A percentile compares a stretch with the other conserved stretches of the same genome.
Evolutionary conservation across 2,113 vertebrate genomes (phyloP).

Genomic region (Dolichallabes microphthalmus): DNA sequence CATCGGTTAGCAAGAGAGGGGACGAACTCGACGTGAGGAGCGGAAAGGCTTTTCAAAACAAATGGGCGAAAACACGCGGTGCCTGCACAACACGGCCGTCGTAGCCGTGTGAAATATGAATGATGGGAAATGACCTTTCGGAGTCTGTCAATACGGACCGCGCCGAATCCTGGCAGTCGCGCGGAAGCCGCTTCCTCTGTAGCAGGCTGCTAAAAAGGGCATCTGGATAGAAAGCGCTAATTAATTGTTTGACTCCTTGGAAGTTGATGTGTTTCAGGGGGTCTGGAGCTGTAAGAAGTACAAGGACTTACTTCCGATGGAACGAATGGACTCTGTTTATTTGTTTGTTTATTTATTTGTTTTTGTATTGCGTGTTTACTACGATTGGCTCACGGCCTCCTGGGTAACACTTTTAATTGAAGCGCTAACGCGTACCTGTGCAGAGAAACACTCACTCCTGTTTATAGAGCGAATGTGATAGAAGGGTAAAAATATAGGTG

Average conservation of each 20-base stretch:
- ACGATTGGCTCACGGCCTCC: conserved; percentile 1
- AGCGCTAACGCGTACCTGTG: conserved; percentile 25
- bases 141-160: conserved; percentile 50
- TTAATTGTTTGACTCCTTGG: conserved; percentile 64
- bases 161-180: conserved; percentile 60
- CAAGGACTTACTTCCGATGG: not conserved
- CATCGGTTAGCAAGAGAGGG: not conserved
- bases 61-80: conserved; percentile 32
- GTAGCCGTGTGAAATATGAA: conserved; percentile 66
- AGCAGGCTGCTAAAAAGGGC: conserved; percentile 69
- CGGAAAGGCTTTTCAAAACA: conserved; percentile 40
- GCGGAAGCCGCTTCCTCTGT: conserved; percentile 61
- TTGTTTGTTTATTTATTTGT: not conserved
- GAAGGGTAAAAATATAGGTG: not conserved
- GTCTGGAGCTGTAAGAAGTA: not conserved
- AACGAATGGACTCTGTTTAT: not conserved
- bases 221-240: conserved; percentile 66
- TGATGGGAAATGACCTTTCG: conserved; percentile 67
- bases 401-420: conserved; percentile 35
- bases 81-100: conserved; percentile 33
- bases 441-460: not conserved
- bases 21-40: conserved; percentile 16
- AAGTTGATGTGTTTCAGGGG: conserved; percentile 36
- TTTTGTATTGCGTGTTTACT: not conserved
- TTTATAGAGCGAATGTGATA: not conserved